Conservation (phyloP, 1,140 invertebrate species). For the Neodiprion lecontei region DNA sequence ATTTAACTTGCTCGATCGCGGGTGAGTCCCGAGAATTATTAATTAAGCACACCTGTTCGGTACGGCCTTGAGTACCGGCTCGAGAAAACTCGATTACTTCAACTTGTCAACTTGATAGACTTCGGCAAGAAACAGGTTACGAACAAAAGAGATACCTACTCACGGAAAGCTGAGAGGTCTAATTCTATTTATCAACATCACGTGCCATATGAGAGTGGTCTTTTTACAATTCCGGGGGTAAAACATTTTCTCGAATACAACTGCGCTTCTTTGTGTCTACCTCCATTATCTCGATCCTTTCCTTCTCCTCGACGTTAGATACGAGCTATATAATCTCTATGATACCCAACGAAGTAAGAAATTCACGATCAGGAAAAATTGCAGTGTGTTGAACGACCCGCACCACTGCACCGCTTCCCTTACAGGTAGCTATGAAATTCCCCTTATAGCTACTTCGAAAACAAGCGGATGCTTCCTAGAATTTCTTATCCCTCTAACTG, state of each 20-base stretch:
- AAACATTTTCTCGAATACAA: background rate
- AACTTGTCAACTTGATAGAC: background rate
- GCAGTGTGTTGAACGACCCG: background rate
- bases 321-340: constrained; percentile 7
- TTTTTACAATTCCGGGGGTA: too few relatives aligned
- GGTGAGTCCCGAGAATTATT: background rate
- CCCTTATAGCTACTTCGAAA: too few relatives aligned
- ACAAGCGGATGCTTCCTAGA: too few relatives aligned
- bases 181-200: background rate
- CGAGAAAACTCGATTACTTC: background rate
- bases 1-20: background rate
- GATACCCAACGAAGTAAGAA: background rate
- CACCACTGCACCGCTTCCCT: too few relatives aligned
- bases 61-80: background rate
- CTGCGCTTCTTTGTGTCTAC: too few relatives aligned
- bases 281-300: background rate
- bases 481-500: too few relatives aligned
- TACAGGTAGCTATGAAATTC: too few relatives aligned
- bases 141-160: background rate
- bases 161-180: background rate
- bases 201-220: too few relatives aligned
- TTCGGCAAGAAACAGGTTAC: background rate
- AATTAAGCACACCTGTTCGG: background rate
- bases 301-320: constrained; percentile 4
- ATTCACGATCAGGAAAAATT: background rate